Percentiles rank a stretch among this genome's conserved stretches.
phyloP scores from a whole-genome alignment of 92 coral and sea anemone species.

The Hydrozoanthus gracilis region DNA sequence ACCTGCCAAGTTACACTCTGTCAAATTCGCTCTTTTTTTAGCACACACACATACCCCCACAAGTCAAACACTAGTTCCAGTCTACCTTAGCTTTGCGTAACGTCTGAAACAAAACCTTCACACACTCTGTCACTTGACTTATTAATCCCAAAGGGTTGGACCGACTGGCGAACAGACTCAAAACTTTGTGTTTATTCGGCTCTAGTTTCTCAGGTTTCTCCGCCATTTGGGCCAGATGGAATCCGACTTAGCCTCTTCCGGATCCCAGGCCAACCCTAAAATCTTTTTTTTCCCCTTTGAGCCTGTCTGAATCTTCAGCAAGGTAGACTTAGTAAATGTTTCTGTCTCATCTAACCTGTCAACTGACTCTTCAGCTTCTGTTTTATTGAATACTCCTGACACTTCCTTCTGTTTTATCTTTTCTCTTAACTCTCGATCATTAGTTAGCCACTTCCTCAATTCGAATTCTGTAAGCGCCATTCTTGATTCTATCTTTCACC shows the following conservation, averaged over 20 bases:
- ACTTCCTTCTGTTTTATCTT: neutral
- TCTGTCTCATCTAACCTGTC: conserved; percentile 1
- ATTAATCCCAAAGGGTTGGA: conserved; percentile 54
- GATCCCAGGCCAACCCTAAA: conserved; percentile 57
- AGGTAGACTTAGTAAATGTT: conserved; percentile 1
- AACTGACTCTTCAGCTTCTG: neutral
- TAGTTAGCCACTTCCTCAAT: neutral
- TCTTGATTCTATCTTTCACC: neutral
- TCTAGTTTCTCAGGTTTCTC: conserved; percentile 26
- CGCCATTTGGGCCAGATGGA: conserved; percentile 41
- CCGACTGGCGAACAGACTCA: conserved; percentile 50
- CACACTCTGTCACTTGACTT: conserved; percentile 10
- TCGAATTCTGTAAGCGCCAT: neutral
- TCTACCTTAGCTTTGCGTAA: conserved; percentile 29
- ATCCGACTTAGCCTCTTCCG: conserved; percentile 51
- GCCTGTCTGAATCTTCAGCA: neutral
- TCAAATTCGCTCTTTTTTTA: neutral
- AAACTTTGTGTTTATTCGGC: conserved; percentile 48
- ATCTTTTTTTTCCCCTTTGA: neutral
- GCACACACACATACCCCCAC: conserved; percentile 27
- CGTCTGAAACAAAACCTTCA: conserved; percentile 44
- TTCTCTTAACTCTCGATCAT: neutral
- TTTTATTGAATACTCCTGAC: neutral
- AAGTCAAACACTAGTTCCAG: conserved; percentile 47
- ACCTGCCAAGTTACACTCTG: conserved; percentile 38